phyloP scores from a whole-genome alignment of 2,113 vertebrate species.

The Thalassarche chlororhynchos region DNA sequence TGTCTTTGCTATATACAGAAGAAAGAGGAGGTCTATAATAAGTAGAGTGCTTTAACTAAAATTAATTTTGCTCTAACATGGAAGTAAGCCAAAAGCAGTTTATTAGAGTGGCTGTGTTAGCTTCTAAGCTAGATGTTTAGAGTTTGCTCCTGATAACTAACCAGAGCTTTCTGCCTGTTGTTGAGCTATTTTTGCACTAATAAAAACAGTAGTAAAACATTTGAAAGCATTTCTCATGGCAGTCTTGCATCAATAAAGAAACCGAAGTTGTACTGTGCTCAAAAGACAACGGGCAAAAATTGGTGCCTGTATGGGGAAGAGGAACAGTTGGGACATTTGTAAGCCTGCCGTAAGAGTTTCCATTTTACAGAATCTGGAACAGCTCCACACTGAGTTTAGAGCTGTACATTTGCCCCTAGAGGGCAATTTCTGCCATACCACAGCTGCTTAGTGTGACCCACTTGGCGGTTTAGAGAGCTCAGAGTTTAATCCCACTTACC shows the following conservation, averaged over 20 bases:
- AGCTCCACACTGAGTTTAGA: neutral
- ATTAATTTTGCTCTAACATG: neutral
- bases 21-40: neutral
- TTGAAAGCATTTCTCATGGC: neutral
- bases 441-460: neutral
- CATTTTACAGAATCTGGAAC: neutral
- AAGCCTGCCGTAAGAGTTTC: neutral
- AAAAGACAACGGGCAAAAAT: neutral
- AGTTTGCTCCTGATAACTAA: neutral
- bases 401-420: neutral
- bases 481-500: neutral
- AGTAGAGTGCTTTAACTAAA: neutral
- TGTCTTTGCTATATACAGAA: neutral
- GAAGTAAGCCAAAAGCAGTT: neutral
- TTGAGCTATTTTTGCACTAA: neutral
- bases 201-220: neutral
- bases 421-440: neutral
- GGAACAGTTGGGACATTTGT: neutral
- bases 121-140: neutral
- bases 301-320: neutral
- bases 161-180: neutral
- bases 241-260: neutral
- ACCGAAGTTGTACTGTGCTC: neutral
- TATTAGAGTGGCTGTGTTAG: neutral
- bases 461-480: neutral